Evolutionary conservation across 2,888 invertebrate species (phyloP).

Genomic region (Melieria crassipennis): DNA sequence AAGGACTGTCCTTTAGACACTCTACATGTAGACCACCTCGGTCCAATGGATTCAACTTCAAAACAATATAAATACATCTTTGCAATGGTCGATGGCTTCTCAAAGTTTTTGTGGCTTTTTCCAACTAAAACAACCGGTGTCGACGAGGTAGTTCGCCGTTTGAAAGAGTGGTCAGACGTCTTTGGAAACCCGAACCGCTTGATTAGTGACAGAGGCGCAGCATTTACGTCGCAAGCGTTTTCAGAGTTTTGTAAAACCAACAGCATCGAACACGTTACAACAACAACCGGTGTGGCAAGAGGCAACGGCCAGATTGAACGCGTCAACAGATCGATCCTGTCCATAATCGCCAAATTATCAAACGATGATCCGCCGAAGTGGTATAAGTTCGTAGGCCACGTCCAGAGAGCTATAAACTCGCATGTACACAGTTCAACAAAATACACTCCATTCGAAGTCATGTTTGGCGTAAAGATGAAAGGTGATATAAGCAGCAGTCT

Average conservation of each 20-base stretch:
- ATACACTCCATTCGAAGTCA: too few species aligned
- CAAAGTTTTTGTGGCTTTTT: conserved; percentile 34
- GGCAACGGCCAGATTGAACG: conserved; percentile 22
- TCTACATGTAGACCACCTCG: conserved; percentile 35
- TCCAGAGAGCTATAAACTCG: too few species aligned
- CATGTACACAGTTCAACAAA: too few species aligned
- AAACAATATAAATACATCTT: too few species aligned
- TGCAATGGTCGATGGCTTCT: conserved; percentile 33
- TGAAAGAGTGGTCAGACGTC: too few species aligned
- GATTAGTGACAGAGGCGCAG: background rate
- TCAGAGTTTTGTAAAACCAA: conserved; percentile 15
- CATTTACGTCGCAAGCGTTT: conserved; percentile 25
- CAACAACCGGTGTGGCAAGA: conserved; percentile 31
- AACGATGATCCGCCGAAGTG: too few species aligned
- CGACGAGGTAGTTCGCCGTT: too few species aligned
- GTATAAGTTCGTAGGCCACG: too few species aligned
- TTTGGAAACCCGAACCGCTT: too few species aligned
- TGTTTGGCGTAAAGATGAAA: too few species aligned
- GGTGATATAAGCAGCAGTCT: too few species aligned
- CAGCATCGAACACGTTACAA: conserved; percentile 21
- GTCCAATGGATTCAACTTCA: conserved; percentile 36
- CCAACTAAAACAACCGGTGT: conserved; percentile 27
- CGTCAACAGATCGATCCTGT: conserved; percentile 9
- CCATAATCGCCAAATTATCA: too few species aligned
- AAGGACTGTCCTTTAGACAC: conserved; percentile 47